Evolutionary conservation across 2,797 vertebrate species (phyloP).

Genomic region (Esox masquinongy): DNA sequence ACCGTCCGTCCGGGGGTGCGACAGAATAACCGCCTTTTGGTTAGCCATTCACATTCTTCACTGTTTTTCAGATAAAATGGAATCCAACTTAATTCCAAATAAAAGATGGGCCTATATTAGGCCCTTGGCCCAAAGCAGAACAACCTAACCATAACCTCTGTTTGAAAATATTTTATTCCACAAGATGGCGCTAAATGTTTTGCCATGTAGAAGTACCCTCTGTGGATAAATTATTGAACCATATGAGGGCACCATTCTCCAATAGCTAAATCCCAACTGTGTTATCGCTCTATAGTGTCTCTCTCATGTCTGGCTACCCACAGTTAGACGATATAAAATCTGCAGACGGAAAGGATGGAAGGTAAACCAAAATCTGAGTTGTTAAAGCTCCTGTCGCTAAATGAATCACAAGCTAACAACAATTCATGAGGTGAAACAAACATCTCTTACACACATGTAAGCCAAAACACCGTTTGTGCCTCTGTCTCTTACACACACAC

Average conservation of each 20-base stretch:
- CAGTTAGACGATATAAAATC: too few species aligned
- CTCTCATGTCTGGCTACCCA: background rate
- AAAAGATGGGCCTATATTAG: background rate
- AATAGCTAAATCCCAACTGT: constrained; percentile 14
- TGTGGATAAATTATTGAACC: constrained; percentile 13
- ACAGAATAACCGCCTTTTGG: constrained; percentile 32
- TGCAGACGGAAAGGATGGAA: too few species aligned
- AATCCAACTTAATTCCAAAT: too few species aligned
- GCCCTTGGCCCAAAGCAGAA: background rate
- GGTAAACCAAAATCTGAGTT: too few species aligned
- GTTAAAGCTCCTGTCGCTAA: too few species aligned
- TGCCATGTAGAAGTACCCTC: constrained; percentile 12
- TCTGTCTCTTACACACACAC: background rate
- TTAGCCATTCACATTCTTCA: constrained; percentile 24
- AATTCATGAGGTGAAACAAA: too few species aligned
- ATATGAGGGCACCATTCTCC: constrained; percentile 54
- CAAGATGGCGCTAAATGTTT: constrained; percentile 67
- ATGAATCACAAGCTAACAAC: too few species aligned
- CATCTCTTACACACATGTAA: background rate
- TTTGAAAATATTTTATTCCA: constrained; percentile 43
- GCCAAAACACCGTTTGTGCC: background rate
- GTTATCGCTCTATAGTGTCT: background rate
- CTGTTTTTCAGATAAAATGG: constrained; percentile 6
- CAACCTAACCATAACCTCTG: background rate
- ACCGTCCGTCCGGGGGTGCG: background rate